A percentile compares a stretch with the other conserved stretches of the same genome.
These are phyloP conservation scores for Dendrolimus kikuchii DNA, from an alignment of 1,140 invertebrate genomes.

Conservation along the genomic window DNA sequence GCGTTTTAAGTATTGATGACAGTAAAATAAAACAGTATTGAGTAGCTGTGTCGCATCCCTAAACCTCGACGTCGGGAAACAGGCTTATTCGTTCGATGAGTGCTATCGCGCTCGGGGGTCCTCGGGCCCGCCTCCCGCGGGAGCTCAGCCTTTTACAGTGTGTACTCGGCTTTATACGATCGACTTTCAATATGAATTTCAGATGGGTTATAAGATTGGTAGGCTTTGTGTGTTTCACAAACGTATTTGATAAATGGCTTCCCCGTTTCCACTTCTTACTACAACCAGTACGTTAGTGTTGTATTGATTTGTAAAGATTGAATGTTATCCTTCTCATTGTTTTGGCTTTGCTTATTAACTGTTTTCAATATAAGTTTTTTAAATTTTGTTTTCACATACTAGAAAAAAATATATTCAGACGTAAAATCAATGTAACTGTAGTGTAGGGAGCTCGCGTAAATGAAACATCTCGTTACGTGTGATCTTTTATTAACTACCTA, in stretches of 20 bases:
- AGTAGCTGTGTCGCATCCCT: conserved; percentile 53
- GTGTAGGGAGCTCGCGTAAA: too few relatives aligned
- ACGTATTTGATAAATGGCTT: conserved; percentile 50
- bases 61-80: conserved; percentile 65
- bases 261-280: conserved; percentile 24
- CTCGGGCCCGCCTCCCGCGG: conserved; percentile 46
- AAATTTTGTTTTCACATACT: too few relatives aligned
- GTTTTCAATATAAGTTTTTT: too few relatives aligned
- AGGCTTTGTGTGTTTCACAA: conserved; percentile 39
- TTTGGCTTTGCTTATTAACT: conserved; percentile 2
- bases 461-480: too few relatives aligned
- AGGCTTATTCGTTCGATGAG: conserved; percentile 68
- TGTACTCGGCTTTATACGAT: conserved; percentile 59
- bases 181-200: conserved; percentile 64
- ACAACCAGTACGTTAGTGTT: too few relatives aligned
- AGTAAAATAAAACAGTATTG: conserved; percentile 68
- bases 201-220: conserved; percentile 61
- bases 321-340: conserved; percentile 8
- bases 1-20: conserved; percentile 69
- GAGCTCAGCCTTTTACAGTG: conserved; percentile 62
- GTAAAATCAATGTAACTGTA: too few relatives aligned
- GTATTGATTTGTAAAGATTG: too few relatives aligned
- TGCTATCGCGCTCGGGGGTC: conserved; percentile 56
- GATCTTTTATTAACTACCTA: too few relatives aligned
- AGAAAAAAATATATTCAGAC: too few relatives aligned